These are phyloP conservation scores for Melanargia galathea DNA, from an alignment of 2,888 invertebrate species.

Conservation along the genomic window DNA sequence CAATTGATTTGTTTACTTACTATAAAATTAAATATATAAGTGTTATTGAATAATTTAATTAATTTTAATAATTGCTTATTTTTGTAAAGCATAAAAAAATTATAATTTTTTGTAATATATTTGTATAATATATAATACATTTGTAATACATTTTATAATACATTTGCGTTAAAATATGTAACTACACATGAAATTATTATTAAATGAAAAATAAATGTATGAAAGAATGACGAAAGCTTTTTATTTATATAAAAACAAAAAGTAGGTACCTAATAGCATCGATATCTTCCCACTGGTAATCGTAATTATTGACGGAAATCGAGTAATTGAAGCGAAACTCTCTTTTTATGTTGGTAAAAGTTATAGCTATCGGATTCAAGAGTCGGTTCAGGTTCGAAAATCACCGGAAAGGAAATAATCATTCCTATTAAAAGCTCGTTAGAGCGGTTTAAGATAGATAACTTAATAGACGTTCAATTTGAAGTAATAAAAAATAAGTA, in stretches of 20 bases:
- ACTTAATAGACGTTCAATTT: conserved; percentile 18
- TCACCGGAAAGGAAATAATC: conserved; percentile 35
- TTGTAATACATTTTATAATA: too few species aligned
- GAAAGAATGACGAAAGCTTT: background rate
- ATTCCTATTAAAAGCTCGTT: conserved; percentile 19
- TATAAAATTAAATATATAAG: too few species aligned
- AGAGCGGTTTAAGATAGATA: conserved; percentile 19
- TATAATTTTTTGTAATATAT: too few species aligned
- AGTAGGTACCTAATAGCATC: background rate
- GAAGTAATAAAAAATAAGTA: conserved; percentile 11
- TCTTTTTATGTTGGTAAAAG: conserved; percentile 33
- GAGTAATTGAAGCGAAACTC: conserved; percentile 29
- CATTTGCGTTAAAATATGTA: too few species aligned
- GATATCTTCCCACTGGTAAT: conserved; percentile 11
- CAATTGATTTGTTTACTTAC: too few species aligned
- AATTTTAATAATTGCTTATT: too few species aligned
- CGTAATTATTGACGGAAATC: conserved; percentile 25
- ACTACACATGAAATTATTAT: too few species aligned
- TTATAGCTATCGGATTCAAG: conserved; percentile 20
- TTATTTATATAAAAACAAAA: background rate
- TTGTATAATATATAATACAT: too few species aligned
- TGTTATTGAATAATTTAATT: too few species aligned
- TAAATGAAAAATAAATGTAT: too few species aligned
- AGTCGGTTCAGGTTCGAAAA: conserved; percentile 24
- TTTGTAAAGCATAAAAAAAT: too few species aligned